Evolutionary conservation across 2,888 invertebrate species (phyloP).

Genomic region (Drosophila colorata): DNA sequence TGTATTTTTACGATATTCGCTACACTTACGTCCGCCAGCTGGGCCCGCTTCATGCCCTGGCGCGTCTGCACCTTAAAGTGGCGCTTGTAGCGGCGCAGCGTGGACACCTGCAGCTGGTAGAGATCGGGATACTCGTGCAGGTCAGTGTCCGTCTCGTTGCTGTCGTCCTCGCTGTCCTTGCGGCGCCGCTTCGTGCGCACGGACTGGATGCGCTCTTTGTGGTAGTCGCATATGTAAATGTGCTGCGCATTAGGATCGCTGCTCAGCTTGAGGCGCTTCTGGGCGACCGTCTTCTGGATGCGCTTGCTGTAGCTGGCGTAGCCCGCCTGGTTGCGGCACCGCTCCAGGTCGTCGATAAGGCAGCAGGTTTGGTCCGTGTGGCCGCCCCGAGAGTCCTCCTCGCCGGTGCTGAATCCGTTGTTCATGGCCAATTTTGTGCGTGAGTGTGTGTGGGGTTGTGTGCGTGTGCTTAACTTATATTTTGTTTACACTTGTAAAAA

Average conservation of each 20-base stretch:
- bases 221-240: constrained; percentile 98
- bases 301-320: constrained; percentile 97
- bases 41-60: constrained; percentile 97
- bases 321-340: constrained; percentile 92
- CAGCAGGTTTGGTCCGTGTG: constrained; percentile 96
- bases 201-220: constrained; percentile 97
- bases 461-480: constrained; percentile 3
- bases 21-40: constrained; percentile 94
- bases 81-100: constrained; percentile 96
- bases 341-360: constrained; percentile 94
- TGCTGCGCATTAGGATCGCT: constrained; percentile 94
- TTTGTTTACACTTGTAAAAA: background rate
- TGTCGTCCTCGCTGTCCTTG: constrained; percentile 97
- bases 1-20: background rate
- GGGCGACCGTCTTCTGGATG: constrained; percentile 97
- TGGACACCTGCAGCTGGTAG: constrained; percentile 96
- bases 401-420: constrained; percentile 96
- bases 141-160: constrained; percentile 96
- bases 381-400: constrained; percentile 95
- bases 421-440: constrained; percentile 63
- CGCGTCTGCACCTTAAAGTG: constrained; percentile 96
- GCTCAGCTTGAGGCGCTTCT: constrained; percentile 94
- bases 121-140: constrained; percentile 96
- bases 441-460: background rate
- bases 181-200: constrained; percentile 96